These are phyloP conservation scores for Hirtodrosophila histrioides DNA, from an alignment of 2,888 invertebrate genomes.

Conservation along the genomic window DNA sequence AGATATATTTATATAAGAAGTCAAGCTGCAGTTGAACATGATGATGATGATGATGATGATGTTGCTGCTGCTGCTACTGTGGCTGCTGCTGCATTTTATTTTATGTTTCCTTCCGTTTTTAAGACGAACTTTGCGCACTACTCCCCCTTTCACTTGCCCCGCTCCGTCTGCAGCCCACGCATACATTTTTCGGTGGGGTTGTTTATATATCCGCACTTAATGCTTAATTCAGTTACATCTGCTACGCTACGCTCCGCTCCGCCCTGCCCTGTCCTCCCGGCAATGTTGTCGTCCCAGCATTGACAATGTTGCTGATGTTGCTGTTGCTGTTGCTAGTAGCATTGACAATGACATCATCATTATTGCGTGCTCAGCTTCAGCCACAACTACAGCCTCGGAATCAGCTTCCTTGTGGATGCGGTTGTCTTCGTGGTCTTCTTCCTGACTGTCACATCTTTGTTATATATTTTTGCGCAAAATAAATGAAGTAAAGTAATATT, in stretches of 20 bases:
- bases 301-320: conserved; percentile 44
- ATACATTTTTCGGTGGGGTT: conserved; percentile 72
- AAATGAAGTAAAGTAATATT: conserved; percentile 83
- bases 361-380: conserved; percentile 72
- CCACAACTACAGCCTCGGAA: conserved; percentile 25
- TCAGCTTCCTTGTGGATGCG: conserved; percentile 36
- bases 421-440: conserved; percentile 27
- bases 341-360: conserved; percentile 84
- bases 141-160: neutral
- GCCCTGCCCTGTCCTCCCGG: neutral
- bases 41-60: conserved; percentile 31
- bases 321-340: conserved; percentile 50
- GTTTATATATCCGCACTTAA: conserved; percentile 80
- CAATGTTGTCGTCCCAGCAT: conserved; percentile 20
- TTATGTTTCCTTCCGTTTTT: conserved; percentile 78
- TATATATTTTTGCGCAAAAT: conserved; percentile 81
- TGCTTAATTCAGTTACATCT: conserved; percentile 81
- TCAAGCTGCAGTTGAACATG: conserved; percentile 28
- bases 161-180: conserved; percentile 40
- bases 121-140: conserved; percentile 50
- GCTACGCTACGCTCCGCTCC: conserved; percentile 41
- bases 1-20: conserved; percentile 3
- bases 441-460: conserved; percentile 76
- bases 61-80: conserved; percentile 22
- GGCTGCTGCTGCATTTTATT: conserved; percentile 71